Evolutionary conservation across 2,797 vertebrate genomes (phyloP).

Genomic region (Masticophis lateralis): DNA sequence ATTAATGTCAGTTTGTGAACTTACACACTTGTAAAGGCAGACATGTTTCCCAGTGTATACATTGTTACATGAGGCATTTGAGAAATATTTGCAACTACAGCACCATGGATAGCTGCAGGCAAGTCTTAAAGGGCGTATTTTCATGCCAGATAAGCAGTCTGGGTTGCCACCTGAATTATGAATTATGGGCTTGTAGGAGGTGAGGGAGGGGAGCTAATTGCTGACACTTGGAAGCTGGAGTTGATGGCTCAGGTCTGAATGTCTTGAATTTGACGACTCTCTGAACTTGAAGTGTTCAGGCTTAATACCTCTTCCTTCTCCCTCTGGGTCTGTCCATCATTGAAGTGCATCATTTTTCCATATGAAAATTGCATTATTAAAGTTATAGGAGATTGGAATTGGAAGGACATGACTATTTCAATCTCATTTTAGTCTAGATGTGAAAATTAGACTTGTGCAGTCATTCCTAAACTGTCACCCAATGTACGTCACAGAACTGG

Average conservation of each 20-base stretch:
- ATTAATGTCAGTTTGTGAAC: neutral
- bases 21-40: neutral
- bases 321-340: neutral
- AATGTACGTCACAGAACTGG: neutral
- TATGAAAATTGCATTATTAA: neutral
- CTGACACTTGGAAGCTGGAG: neutral
- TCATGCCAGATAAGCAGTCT: neutral
- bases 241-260: neutral
- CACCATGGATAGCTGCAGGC: neutral
- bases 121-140: neutral
- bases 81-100: neutral
- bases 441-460: neutral
- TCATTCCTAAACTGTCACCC: neutral
- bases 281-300: neutral
- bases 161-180: neutral
- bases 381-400: neutral
- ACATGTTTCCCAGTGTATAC: neutral
- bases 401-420: neutral
- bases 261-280: neutral
- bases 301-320: neutral
- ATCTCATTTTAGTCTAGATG: neutral
- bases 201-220: neutral
- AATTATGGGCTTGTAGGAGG: neutral
- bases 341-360: neutral
- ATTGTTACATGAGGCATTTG: neutral